Conservation (phyloP, 2,113 vertebrate species). For the Mus musculus region DNA sequence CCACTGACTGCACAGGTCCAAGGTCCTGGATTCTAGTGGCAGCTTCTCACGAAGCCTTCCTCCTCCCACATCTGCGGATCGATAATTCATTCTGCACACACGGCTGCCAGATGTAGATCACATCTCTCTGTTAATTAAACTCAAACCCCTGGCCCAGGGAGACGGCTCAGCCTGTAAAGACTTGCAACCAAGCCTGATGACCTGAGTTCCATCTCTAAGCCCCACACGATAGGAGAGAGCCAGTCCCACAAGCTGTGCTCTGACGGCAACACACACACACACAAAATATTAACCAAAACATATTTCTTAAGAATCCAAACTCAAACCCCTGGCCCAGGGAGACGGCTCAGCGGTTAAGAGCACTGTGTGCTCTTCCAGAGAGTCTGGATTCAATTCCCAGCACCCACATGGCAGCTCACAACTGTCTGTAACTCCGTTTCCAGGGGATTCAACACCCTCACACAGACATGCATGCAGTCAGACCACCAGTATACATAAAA, state of each 20-base stretch:
- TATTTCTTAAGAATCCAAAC: neutral
- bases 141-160: neutral
- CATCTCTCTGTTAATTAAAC: neutral
- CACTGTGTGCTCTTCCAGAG: too few relatives aligned
- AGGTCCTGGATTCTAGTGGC: neutral
- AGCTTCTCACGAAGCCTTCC: neutral
- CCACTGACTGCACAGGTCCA: neutral
- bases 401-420: too few relatives aligned
- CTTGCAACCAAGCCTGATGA: neutral
- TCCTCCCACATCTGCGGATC: neutral
- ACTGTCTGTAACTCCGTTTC: too few relatives aligned
- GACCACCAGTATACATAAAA: too few relatives aligned
- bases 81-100: neutral
- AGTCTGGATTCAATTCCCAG: too few relatives aligned
- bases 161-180: neutral
- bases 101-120: neutral
- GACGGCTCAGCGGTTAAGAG: too few relatives aligned
- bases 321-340: too few relatives aligned
- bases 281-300: neutral
- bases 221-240: neutral
- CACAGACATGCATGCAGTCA: too few relatives aligned
- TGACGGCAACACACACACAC: neutral
- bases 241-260: neutral
- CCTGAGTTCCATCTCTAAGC: neutral
- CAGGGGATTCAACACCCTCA: too few relatives aligned